Evolutionary conservation across 2,888 invertebrate genomes (phyloP).

Genomic region (Thymelicus sylvestris): DNA sequence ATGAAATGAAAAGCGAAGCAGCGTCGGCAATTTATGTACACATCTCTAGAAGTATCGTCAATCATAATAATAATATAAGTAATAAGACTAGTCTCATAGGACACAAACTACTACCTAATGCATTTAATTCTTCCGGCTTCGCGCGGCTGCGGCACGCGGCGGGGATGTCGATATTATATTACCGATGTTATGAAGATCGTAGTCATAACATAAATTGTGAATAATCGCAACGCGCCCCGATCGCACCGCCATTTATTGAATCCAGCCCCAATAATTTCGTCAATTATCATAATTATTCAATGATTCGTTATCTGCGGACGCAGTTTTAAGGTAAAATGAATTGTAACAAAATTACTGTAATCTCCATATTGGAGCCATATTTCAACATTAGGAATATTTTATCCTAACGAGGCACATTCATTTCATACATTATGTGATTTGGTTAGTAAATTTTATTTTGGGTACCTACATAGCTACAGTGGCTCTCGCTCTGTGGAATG

Average conservation of each 20-base stretch:
- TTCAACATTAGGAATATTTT: slow-evolving; percentile 41
- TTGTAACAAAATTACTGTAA: slow-evolving; percentile 46
- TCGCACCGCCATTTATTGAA: slow-evolving; percentile 52
- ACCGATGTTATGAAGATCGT: slow-evolving; percentile 28
- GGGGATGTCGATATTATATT: no score
- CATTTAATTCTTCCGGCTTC: slow-evolving; percentile 33
- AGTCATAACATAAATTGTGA: slow-evolving; percentile 58
- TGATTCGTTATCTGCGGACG: slow-evolving; percentile 64
- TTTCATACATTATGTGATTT: not conserved
- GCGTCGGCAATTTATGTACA: no score
- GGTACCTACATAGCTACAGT: no score
- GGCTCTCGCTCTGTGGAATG: no score
- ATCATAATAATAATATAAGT: no score
- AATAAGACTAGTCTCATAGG: not conserved
- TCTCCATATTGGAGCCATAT: slow-evolving; percentile 50
- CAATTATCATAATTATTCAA: slow-evolving; percentile 79
- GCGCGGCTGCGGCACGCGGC: not conserved
- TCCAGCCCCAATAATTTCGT: slow-evolving; percentile 64
- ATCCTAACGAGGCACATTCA: not conserved
- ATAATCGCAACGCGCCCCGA: slow-evolving; percentile 52
- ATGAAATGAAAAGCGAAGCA: no score
- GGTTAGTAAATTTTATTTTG: no score
- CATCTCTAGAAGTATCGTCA: no score
- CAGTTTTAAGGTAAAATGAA: slow-evolving; percentile 42
- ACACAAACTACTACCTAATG: slow-evolving; percentile 19